Conservation (phyloP, 2,888 invertebrate species). For the Chironomus tentans region DNA sequence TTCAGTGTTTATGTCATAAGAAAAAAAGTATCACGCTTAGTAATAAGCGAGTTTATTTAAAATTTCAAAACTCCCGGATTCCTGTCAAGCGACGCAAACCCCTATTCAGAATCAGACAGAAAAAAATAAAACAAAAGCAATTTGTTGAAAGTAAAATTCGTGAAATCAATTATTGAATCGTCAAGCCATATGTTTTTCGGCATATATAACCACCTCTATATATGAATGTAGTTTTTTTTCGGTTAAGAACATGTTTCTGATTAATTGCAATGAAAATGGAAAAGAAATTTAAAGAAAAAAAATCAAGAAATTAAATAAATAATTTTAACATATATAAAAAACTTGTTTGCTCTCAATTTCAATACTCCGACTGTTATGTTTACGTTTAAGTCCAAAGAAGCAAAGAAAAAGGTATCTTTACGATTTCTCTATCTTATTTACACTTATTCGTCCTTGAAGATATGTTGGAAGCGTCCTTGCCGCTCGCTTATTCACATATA, state of each 20-base stretch:
- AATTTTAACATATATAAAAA: background rate
- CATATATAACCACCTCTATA: too few relatives aligned
- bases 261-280: background rate
- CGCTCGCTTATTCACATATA: background rate
- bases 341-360: background rate
- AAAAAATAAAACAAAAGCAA: too few relatives aligned
- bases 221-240: too few relatives aligned
- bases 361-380: background rate
- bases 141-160: too few relatives aligned
- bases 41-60: too few relatives aligned
- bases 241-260: background rate
- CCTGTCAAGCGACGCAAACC: too few relatives aligned
- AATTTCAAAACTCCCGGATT: too few relatives aligned
- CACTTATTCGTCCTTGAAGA: slow-evolving; percentile 18
- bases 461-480: slow-evolving; percentile 18
- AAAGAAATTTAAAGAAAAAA: background rate
- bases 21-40: too few relatives aligned
- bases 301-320: background rate
- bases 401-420: background rate
- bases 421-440: background rate
- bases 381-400: background rate
- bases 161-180: too few relatives aligned
- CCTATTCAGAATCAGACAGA: too few relatives aligned
- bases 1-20: too few relatives aligned
- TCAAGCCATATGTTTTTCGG: too few relatives aligned